These are phyloP conservation scores for Drosophila asahinai DNA, from an alignment of 1,140 invertebrate genomes.

Conservation along the genomic window DNA sequence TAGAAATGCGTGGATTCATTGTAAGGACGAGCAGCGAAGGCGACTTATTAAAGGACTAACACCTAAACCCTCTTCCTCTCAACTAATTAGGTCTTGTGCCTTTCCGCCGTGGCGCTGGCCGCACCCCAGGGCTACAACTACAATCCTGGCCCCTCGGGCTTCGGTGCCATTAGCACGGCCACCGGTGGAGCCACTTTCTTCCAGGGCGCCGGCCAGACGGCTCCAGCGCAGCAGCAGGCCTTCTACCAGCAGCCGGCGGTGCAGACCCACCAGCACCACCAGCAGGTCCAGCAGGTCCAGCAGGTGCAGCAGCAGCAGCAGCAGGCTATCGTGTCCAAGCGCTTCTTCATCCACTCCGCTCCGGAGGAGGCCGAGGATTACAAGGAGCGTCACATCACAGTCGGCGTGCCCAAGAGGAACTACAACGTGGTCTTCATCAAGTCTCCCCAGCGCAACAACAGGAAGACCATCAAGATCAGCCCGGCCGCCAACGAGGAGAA, in stretches of 20 bases:
- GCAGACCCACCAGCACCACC: constrained; percentile 47
- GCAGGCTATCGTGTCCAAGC: constrained; percentile 86
- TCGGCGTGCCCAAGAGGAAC: constrained; percentile 89
- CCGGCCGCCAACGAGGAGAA: constrained; percentile 92
- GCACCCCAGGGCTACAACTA: constrained; percentile 83
- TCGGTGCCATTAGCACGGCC: constrained; percentile 52
- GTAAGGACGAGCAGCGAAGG: constrained; percentile 49
- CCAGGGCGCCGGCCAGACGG: constrained; percentile 52
- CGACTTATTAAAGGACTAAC: constrained; percentile 6
- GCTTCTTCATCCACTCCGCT: constrained; percentile 82
- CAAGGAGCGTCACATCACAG: constrained; percentile 84
- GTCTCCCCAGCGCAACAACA: constrained; percentile 90
- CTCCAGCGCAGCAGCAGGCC: constrained; percentile 43
- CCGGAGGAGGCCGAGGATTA: constrained; percentile 81
- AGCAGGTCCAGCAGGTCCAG: constrained; percentile 46
- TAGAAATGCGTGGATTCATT: constrained; percentile 84
- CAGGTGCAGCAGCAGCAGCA: constrained; percentile 62
- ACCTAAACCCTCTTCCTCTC: neutral
- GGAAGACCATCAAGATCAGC: constrained; percentile 87
- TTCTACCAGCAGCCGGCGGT: constrained; percentile 85
- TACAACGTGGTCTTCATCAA: constrained; percentile 96
- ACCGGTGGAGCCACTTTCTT: constrained; percentile 58
- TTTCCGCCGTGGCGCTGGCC: constrained; percentile 75
- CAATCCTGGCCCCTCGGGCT: constrained; percentile 67
- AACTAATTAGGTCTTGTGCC: constrained; percentile 67